These are phyloP conservation scores for Wiebesia pumilae DNA, from an alignment of 1,140 invertebrate species.

Conservation along the genomic window DNA sequence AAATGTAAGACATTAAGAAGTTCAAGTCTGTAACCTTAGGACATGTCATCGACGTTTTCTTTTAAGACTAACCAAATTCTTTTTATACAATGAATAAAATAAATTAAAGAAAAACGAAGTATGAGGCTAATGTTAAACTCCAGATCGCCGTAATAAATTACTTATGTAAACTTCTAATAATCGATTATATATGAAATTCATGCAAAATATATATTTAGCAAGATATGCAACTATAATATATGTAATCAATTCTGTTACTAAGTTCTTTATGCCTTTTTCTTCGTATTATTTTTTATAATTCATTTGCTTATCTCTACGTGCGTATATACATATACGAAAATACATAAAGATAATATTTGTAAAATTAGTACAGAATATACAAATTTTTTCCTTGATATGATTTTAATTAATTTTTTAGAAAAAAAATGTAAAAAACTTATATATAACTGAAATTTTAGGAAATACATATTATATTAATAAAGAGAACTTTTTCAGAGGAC, in stretches of 20 bases:
- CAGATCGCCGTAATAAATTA: constrained; percentile 1
- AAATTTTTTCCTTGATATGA: no score
- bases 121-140: no score
- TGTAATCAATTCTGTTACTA: constrained; percentile 9
- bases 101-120: neutral
- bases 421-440: no score
- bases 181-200: constrained; percentile 1
- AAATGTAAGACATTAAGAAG: neutral
- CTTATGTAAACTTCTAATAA: constrained; percentile 32
- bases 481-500: no score
- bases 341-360: neutral
- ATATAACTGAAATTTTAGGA: no score
- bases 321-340: neutral
- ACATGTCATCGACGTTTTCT: constrained; percentile 14
- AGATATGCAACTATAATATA: neutral
- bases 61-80: constrained; percentile 19
- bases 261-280: neutral
- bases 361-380: no score
- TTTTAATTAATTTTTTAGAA: no score
- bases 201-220: constrained; percentile 5
- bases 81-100: neutral
- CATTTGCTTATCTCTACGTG: neutral
- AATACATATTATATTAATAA: no score
- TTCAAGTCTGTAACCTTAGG: neutral
- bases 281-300: neutral